A percentile compares a stretch with the other conserved stretches of the same genome.
Evolutionary conservation across 30 jellyfish, hydroid and myxozoan genomes (phyloP).

Genomic region (Aurelia sp.): DNA sequence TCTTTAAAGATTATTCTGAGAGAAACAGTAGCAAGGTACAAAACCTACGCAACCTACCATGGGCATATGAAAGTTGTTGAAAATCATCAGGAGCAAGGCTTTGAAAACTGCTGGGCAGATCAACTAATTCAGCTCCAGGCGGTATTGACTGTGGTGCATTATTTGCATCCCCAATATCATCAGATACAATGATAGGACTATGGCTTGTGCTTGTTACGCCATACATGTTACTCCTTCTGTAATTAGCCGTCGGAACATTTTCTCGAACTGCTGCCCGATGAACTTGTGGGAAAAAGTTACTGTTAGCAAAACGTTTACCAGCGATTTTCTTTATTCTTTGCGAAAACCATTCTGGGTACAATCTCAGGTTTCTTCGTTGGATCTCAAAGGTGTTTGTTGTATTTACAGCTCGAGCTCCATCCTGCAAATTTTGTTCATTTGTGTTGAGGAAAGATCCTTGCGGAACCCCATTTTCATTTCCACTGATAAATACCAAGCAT

Average conservation of each 20-base stretch:
- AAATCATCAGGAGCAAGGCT: conserved; percentile 48
- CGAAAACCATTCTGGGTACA: conserved; percentile 90
- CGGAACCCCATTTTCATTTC: conserved; percentile 11
- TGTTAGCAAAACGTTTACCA: conserved; percentile 68
- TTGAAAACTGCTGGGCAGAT: conserved; percentile 54
- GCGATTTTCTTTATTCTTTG: conserved; percentile 64
- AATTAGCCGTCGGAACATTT: conserved; percentile 27
- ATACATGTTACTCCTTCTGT: conserved; percentile 50
- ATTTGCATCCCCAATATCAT: conserved; percentile 23
- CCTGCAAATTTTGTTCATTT: not conserved
- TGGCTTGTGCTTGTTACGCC: conserved; percentile 26
- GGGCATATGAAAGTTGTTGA: conserved; percentile 26
- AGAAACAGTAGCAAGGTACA: too few relatives aligned
- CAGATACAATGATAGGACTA: conserved; percentile 31
- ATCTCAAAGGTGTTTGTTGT: not conserved
- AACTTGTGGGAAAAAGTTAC: conserved; percentile 26
- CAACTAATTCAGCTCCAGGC: conserved; percentile 64
- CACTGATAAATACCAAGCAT: conserved; percentile 6
- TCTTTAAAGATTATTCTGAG: too few relatives aligned
- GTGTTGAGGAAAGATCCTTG: conserved; percentile 27
- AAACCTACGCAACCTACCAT: conserved; percentile 37
- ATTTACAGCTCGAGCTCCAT: not conserved
- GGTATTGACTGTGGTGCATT: conserved; percentile 41
- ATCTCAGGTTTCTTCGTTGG: conserved; percentile 56
- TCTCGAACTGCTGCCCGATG: conserved; percentile 5